A percentile compares a stretch with the other conserved stretches of the same genome.
Conservation (phyloP, 2,888 invertebrate species). For the Conistra vaccinii region DNA sequence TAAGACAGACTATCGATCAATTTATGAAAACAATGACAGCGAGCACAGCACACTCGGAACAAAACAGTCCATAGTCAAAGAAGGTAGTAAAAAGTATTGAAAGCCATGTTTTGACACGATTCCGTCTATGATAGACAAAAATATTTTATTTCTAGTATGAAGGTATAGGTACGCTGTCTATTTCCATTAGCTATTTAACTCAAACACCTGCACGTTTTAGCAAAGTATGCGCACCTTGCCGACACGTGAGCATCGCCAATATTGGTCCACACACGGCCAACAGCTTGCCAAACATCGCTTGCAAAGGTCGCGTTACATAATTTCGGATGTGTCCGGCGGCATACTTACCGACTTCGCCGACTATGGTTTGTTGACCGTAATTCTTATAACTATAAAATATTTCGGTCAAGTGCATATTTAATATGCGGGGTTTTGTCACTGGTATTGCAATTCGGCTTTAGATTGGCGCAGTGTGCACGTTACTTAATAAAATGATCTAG, state of each 20-base stretch:
- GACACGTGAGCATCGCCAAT: constrained; percentile 55
- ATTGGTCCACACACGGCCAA: constrained; percentile 61
- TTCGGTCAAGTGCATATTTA: constrained; percentile 64
- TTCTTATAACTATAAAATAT: constrained; percentile 50
- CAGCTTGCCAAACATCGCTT: constrained; percentile 59
- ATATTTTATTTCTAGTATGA: neutral
- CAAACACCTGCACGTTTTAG: constrained; percentile 23
- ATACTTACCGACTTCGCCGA: constrained; percentile 53
- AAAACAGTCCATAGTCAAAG: neutral
- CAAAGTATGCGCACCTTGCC: constrained; percentile 3
- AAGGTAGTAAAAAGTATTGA: neutral
- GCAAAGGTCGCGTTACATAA: constrained; percentile 67
- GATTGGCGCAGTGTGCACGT: constrained; percentile 10
- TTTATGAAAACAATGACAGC: neutral
- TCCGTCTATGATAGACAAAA: neutral
- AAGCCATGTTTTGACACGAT: neutral
- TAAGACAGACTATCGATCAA: neutral
- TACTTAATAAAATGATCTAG: constrained; percentile 28
- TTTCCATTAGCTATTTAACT: neutral
- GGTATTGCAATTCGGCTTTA: constrained; percentile 13
- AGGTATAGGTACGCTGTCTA: neutral
- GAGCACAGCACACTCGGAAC: neutral
- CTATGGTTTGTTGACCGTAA: constrained; percentile 60
- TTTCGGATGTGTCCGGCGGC: constrained; percentile 58
- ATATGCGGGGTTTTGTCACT: constrained; percentile 52